These are phyloP conservation scores for Bufo gargarizans DNA, from an alignment of 2,113 vertebrate species.

Conservation along the genomic window DNA sequence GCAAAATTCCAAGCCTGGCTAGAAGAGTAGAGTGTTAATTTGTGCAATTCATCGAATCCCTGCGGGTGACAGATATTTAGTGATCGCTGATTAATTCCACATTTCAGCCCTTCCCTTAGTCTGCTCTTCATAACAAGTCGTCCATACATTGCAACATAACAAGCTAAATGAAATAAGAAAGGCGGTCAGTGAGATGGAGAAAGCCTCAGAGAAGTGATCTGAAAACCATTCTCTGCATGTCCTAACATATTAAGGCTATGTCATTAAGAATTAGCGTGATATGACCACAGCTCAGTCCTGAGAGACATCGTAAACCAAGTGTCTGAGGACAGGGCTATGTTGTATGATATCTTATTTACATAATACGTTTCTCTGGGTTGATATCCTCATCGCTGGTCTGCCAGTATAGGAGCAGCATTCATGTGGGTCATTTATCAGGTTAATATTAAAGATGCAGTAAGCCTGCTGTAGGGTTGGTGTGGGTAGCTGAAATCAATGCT, in stretches of 20 bases:
- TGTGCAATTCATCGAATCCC: constrained; percentile 37
- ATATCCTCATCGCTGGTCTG: neutral
- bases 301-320: constrained; percentile 19
- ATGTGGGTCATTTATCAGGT: constrained; percentile 19
- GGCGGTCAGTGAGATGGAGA: constrained; percentile 49
- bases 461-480: constrained; percentile 1
- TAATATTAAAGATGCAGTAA: constrained; percentile 40
- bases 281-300: constrained; percentile 28
- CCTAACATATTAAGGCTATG: constrained; percentile 54
- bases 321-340: constrained; percentile 1
- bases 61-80: constrained; percentile 50
- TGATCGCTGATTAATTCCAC: constrained; percentile 51
- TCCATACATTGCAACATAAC: constrained; percentile 50
- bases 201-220: constrained; percentile 49
- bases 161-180: constrained; percentile 55
- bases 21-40: constrained; percentile 46
- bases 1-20: neutral
- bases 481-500: constrained; percentile 23
- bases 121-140: constrained; percentile 54
- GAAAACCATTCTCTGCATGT: constrained; percentile 57
- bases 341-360: constrained; percentile 22
- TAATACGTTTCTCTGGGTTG: neutral
- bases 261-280: constrained; percentile 57
- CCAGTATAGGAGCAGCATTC: neutral
- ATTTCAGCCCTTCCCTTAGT: constrained; percentile 47